A percentile compares a stretch with the other conserved stretches of the same genome.
These are phyloP conservation scores for Cryptophagus acutangulus DNA, from an alignment of 2,888 invertebrate species.

Conservation along the genomic window DNA sequence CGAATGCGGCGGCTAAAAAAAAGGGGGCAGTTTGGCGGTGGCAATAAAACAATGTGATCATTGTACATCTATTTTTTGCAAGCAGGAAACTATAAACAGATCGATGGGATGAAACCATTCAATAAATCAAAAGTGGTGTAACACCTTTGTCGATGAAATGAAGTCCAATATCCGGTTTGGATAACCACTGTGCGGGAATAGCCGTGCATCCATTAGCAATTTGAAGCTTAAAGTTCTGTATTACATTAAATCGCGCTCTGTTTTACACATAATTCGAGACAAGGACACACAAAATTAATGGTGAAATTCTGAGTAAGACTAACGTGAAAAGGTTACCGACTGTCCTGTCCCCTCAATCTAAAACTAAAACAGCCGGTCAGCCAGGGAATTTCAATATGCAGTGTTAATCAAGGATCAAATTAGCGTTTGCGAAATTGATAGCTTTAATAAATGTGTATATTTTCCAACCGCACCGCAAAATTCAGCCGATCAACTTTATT, in stretches of 20 bases:
- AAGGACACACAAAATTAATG: conserved; percentile 20
- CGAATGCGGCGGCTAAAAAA: too few species aligned
- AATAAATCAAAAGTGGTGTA: conserved; percentile 35
- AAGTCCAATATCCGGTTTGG: conserved; percentile 30
- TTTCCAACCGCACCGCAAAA: too few species aligned
- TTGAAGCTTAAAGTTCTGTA: conserved; percentile 23
- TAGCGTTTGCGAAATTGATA: conserved; percentile 19
- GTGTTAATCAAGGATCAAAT: conserved; percentile 23
- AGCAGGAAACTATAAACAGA: conserved; percentile 7
- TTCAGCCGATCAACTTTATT: too few species aligned
- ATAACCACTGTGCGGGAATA: conserved; percentile 29
- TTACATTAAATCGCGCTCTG: conserved; percentile 19
- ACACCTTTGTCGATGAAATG: conserved; percentile 34
- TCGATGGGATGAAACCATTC: conserved; percentile 28
- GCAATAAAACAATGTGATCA: too few species aligned
- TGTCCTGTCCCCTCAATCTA: conserved; percentile 7
- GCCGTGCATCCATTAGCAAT: conserved; percentile 28
- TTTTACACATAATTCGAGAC: conserved; percentile 15
- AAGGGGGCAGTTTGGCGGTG: too few species aligned
- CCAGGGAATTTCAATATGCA: conserved; percentile 19
- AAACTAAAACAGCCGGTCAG: conserved; percentile 20
- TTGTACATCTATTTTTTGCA: too few species aligned
- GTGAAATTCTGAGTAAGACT: conserved; percentile 17
- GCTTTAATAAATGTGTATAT: too few species aligned
- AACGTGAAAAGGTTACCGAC: conserved; percentile 20